Percentiles rank a stretch among this genome's conserved stretches.
phyloP scores from a whole-genome alignment of 2,888 invertebrate species.

The Slavum lentiscoides region DNA sequence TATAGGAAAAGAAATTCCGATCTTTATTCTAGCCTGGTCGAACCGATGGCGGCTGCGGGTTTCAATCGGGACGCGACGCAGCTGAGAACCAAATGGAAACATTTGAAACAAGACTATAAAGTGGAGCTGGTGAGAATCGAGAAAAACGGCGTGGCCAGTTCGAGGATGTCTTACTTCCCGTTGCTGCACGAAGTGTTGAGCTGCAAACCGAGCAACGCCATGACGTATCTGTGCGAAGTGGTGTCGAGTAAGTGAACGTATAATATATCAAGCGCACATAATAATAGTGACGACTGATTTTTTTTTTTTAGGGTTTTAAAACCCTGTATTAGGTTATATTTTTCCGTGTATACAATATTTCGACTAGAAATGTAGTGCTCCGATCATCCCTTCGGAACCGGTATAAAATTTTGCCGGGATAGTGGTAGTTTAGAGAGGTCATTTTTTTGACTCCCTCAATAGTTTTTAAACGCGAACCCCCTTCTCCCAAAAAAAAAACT shows the following conservation, averaged over 20 bases:
- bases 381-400: no score
- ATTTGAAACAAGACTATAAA: conserved; percentile 48
- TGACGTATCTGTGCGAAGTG: conserved; percentile 46
- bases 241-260: conserved; percentile 30
- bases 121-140: conserved; percentile 42
- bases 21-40: conserved; percentile 44
- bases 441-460: no score
- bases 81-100: conserved; percentile 50
- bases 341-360: no score
- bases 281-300: no score
- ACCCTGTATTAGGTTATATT: no score
- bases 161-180: conserved; percentile 42
- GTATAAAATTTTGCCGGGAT: no score
- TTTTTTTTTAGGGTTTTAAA: no score
- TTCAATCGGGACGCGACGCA: conserved; percentile 44
- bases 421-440: no score
- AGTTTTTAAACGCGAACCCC: no score
- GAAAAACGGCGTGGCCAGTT: conserved; percentile 30
- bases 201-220: conserved; percentile 39
- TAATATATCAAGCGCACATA: no score
- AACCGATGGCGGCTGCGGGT: conserved; percentile 44
- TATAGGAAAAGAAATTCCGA: conserved; percentile 47
- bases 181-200: conserved; percentile 46
- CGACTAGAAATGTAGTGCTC: no score
- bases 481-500: no score